Conservation (phyloP, 2,797 vertebrate genomes). For the Dendrocincla fuliginosa region DNA sequence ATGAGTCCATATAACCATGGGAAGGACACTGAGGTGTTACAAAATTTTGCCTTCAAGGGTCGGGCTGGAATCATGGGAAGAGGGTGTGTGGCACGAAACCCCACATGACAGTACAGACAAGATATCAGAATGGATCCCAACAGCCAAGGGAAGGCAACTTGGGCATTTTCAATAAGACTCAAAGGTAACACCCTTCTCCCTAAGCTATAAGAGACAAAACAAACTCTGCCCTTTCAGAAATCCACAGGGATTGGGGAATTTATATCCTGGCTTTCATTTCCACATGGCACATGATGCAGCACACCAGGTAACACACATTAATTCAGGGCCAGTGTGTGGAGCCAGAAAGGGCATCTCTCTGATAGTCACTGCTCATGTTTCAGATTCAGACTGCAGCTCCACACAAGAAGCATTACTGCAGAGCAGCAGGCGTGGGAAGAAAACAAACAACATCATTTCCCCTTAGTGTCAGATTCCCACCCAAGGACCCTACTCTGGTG, state of each 20-base stretch:
- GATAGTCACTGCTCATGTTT: background rate
- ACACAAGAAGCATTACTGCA: background rate
- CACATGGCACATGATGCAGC: fast-evolving
- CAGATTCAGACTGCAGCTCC: background rate
- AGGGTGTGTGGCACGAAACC: background rate
- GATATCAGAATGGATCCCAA: fast-evolving
- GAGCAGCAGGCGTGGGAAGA: background rate
- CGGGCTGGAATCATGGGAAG: background rate
- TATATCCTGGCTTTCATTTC: background rate
- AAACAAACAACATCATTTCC: background rate
- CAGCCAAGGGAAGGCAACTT: background rate
- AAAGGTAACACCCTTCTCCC: background rate
- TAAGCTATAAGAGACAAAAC: background rate
- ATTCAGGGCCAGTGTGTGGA: fast-evolving
- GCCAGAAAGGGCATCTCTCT: background rate
- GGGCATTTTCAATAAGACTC: background rate
- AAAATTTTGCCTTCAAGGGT: background rate
- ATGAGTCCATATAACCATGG: background rate
- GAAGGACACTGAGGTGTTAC: background rate
- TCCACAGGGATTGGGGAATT: background rate
- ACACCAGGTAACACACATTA: background rate
- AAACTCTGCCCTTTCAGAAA: background rate
- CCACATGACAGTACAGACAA: background rate
- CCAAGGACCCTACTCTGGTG: background rate
- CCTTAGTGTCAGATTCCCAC: background rate